phyloP scores from a whole-genome alignment of 2,797 vertebrate genomes.

The Cossypha polioptera region DNA sequence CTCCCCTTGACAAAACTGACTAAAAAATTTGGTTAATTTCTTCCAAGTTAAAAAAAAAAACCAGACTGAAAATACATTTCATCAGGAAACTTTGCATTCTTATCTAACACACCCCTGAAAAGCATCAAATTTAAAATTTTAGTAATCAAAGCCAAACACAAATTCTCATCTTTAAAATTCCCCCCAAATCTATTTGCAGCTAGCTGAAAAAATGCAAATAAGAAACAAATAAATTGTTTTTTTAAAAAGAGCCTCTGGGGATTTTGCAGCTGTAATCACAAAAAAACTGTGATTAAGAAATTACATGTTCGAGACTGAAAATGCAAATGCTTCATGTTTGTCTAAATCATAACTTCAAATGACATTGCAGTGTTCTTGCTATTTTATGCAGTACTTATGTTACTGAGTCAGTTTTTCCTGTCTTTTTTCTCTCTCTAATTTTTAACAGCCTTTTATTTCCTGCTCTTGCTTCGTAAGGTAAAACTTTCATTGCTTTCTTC shows the following conservation, averaged over 20 bases:
- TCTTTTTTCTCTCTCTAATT: neutral
- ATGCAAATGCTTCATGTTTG: neutral
- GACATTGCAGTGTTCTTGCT: neutral
- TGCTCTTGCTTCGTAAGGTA: neutral
- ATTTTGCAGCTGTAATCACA: neutral
- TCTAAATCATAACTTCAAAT: neutral
- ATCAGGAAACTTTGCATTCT: neutral
- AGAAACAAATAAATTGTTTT: neutral
- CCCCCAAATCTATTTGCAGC: neutral
- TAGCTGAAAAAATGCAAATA: neutral
- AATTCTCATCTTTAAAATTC: neutral
- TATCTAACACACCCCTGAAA: neutral
- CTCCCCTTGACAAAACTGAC: neutral
- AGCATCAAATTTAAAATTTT: neutral
- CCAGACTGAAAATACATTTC: neutral
- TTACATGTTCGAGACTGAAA: neutral
- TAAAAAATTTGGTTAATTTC: neutral
- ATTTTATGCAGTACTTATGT: neutral
- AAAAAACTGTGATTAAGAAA: conserved; percentile 23
- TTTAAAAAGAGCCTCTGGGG: fast-evolving
- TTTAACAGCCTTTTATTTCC: conserved; percentile 13
- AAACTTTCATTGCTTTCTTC: neutral
- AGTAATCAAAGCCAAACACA: neutral
- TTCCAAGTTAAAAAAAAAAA: neutral
- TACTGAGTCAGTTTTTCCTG: neutral